These are phyloP conservation scores for Cladorhizidae sp. DNA, from an alignment of 37 sponge, comb jelly and placozoan genomes.

Conservation along the genomic window DNA sequence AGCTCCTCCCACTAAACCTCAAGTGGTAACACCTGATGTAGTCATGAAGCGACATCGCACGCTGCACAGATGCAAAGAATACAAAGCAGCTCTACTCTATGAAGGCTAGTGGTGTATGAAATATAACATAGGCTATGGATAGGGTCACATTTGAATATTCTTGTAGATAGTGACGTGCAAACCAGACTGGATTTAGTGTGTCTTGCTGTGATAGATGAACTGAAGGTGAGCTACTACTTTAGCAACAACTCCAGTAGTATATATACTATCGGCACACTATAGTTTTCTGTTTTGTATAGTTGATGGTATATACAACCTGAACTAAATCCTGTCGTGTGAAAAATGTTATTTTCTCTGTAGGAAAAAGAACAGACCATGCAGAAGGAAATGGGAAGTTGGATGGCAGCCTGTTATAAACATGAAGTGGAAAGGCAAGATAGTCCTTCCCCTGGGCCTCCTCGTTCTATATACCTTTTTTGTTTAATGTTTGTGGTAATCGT, in stretches of 20 bases:
- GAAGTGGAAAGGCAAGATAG: constrained; percentile 80
- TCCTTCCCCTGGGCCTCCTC: too few species aligned
- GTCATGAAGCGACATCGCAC: constrained; percentile 22
- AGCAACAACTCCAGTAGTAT: background rate
- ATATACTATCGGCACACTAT: background rate
- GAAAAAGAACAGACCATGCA: constrained; percentile 28
- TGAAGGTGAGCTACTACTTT: constrained; percentile 33
- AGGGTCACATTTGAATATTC: background rate
- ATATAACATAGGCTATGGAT: background rate
- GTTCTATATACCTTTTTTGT: too few species aligned
- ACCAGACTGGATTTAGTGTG: constrained; percentile 36
- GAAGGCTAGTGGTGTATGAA: constrained; percentile 37
- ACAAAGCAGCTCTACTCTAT: constrained; percentile 40
- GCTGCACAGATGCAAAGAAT: constrained; percentile 50
- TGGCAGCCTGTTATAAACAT: constrained; percentile 60
- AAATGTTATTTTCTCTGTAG: too few species aligned
- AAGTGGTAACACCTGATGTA: constrained; percentile 26
- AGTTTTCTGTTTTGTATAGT: background rate
- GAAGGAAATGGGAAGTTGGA: constrained; percentile 78
- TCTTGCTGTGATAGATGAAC: constrained; percentile 17
- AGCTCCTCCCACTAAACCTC: background rate
- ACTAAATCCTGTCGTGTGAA: too few species aligned
- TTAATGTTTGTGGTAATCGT: too few species aligned
- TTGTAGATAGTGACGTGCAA: constrained; percentile 29
- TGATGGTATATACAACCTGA: background rate